Percentiles rank a stretch among this genome's conserved stretches.
Conservation (phyloP, 2,888 invertebrate species). For the Masnerella sp. region DNA sequence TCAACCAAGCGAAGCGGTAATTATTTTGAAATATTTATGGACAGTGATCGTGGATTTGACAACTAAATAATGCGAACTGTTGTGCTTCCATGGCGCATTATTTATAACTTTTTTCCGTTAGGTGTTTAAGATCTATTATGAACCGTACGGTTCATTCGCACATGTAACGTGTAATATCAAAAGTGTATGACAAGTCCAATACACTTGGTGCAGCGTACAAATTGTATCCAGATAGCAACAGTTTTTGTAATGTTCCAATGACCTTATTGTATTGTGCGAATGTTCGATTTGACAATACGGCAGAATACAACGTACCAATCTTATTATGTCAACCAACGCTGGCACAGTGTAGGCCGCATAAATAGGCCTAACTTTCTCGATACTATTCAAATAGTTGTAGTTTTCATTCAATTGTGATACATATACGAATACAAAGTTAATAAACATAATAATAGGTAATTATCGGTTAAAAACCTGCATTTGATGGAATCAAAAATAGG, state of each 20-base stretch:
- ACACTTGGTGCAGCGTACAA: constrained; percentile 49
- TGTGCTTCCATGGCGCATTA: constrained; percentile 12
- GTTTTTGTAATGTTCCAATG: constrained; percentile 54
- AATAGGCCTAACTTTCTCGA: too few species aligned
- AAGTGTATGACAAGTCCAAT: constrained; percentile 44
- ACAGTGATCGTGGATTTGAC: not conserved
- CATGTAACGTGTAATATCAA: constrained; percentile 40
- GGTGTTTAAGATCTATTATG: constrained; percentile 21
- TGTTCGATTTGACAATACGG: constrained; percentile 45
- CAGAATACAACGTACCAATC: constrained; percentile 29
- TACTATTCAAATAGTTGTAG: too few species aligned
- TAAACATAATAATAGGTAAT: too few species aligned
- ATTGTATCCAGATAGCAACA: constrained; percentile 51
- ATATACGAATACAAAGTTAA: too few species aligned
- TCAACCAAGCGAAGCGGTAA: not conserved
- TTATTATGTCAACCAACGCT: constrained; percentile 37
- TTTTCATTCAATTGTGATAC: too few species aligned
- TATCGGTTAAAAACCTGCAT: too few species aligned
- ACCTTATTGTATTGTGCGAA: constrained; percentile 53
- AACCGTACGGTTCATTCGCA: too few species aligned
- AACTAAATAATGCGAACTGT: not conserved
- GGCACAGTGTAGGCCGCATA: not conserved
- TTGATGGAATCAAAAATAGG: too few species aligned
- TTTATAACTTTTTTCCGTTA: constrained; percentile 25
- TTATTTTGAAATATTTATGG: not conserved